Conservation (phyloP, 2,888 invertebrate species). For the Branchinecta sandiegonensis region DNA sequence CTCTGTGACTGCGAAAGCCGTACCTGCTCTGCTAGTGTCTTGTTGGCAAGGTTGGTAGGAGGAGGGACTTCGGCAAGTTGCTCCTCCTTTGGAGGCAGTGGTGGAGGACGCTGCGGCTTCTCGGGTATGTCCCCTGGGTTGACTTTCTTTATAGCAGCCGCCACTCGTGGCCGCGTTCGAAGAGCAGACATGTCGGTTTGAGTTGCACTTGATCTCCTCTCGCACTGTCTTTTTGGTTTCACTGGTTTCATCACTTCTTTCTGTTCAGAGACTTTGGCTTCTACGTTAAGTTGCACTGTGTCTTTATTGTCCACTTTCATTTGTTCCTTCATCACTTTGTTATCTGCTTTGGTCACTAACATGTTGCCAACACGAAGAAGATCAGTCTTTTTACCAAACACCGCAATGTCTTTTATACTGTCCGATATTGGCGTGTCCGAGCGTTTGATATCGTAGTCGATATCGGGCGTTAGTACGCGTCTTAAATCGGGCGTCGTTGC, state of each 20-base stretch:
- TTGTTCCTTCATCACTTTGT: slow-evolving; percentile 5
- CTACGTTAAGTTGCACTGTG: not conserved
- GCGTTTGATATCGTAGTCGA: not conserved
- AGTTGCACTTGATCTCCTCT: slow-evolving; percentile 22
- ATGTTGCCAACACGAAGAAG: not conserved
- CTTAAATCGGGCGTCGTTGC: not conserved
- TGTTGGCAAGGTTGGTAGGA: not conserved
- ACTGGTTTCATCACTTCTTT: too few species aligned
- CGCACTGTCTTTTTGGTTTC: not conserved
- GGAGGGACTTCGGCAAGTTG: not conserved
- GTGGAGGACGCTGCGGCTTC: slow-evolving; percentile 11
- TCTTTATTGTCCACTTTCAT: not conserved
- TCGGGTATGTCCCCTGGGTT: not conserved
- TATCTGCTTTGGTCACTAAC: not conserved
- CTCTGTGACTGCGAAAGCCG: not conserved
- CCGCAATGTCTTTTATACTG: not conserved
- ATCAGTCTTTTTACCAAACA: too few species aligned
- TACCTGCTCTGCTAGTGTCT: not conserved
- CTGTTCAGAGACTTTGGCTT: not conserved
- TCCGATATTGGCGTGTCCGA: not conserved
- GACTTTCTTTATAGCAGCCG: slow-evolving; percentile 5
- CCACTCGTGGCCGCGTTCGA: not conserved
- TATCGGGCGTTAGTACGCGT: not conserved
- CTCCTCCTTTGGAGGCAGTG: not conserved
- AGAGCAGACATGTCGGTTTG: slow-evolving; percentile 23